These are phyloP conservation scores for Chiloscyllium plagiosum DNA, from an alignment of 2,113 vertebrate species.

Conservation along the genomic window DNA sequence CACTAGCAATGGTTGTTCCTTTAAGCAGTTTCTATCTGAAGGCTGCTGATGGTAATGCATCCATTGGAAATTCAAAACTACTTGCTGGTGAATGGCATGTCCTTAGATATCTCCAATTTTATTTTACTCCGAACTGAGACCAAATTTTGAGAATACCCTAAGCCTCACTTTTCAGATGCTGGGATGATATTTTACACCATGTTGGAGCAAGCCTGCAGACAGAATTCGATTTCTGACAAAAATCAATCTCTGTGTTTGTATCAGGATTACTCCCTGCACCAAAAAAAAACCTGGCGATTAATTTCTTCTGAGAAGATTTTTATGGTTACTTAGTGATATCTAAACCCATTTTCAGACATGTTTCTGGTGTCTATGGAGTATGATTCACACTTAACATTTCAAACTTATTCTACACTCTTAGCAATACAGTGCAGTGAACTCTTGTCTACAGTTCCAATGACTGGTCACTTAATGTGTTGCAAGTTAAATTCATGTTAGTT, in stretches of 20 bases:
- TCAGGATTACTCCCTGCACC: not conserved
- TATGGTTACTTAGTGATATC: not conserved
- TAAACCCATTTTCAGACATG: not conserved
- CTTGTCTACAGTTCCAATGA: not conserved
- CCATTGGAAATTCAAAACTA: not conserved
- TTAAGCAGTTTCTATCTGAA: too few relatives aligned
- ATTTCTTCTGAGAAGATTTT: not conserved
- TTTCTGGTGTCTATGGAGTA: not conserved
- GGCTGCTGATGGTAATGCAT: too few relatives aligned
- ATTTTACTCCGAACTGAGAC: not conserved
- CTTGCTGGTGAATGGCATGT: not conserved
- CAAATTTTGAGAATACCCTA: not conserved
- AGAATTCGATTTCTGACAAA: not conserved
- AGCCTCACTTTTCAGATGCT: not conserved
- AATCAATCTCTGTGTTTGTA: not conserved
- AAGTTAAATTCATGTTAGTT: not conserved
- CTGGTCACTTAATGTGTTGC: not conserved
- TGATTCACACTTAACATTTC: not conserved
- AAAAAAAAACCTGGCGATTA: not conserved
- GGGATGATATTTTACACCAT: not conserved
- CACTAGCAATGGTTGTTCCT: too few relatives aligned
- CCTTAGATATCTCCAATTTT: not conserved
- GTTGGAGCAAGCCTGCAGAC: not conserved
- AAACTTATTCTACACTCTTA: not conserved
- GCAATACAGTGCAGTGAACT: not conserved